Base-by-base conservation (phyloP, 2,888 invertebrate species). In the Pyrochroa serraticornis region DNA sequence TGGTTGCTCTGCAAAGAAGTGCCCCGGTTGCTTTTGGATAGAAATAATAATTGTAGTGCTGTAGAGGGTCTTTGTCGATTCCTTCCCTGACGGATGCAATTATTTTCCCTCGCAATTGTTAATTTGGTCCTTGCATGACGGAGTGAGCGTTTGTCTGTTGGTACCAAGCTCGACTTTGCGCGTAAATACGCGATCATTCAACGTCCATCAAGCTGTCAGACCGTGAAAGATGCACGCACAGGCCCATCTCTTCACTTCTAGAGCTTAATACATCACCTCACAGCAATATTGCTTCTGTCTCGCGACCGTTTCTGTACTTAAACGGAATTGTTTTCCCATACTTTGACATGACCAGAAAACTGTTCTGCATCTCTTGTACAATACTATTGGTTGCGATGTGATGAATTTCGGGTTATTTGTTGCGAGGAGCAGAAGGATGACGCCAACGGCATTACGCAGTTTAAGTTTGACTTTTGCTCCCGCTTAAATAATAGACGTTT, bases 181-280 rank as follows among this genome's bases (percentile, higher is more conserved):
- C 73, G 72, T 74, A 72, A 74, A 73, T 73, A 74, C 72, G 71
- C 72, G 70, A 73, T 74, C 74, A 71, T 69, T 74, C 74, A 74
- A 74, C 71, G 74, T 74, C 74, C 69, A 71, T 74, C 74, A 74
- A 69, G 58, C 64, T 71, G 74, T 74, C 73, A 70, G 64, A 50
- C 45, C 43, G 59, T 65, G 69, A 71, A 67, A 67, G 69, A 69
- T 69, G 68, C 71, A 71, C 72, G 70, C 72, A 71, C 71, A 66
- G 62, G 59, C 63, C 46, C 66, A 61, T 63, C 63, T 58, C 58
- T 50, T 59, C 64, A 60, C 61, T 64, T 62, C 61, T 57, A 34
- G 54, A 60, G 64, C 64, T 64, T 66, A 64, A 62, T 61, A 61
- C 61, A 61, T 64, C 61, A 64, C 60, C 50, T 51, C 53, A 22